These are phyloP conservation scores for Drosophila siamana DNA, from an alignment of 2,888 invertebrate species.

Conservation along the genomic window DNA sequence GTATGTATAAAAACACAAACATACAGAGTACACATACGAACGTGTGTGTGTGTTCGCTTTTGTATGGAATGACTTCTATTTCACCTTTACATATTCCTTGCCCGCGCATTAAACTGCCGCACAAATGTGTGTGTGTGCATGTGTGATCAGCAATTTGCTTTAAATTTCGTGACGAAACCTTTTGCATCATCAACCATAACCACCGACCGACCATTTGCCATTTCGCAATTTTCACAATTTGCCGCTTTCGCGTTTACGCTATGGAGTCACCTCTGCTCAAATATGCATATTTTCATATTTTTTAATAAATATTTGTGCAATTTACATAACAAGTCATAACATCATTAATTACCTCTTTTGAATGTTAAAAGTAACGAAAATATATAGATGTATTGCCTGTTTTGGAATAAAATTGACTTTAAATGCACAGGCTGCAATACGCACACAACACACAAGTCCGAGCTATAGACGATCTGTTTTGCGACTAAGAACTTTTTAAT, in stretches of 20 bases:
- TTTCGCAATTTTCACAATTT: conserved; percentile 14
- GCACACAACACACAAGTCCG: conserved; percentile 37
- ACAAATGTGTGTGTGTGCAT: conserved; percentile 21
- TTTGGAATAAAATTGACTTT: conserved; percentile 64
- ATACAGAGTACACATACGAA: not conserved
- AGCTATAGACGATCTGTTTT: conserved; percentile 56
- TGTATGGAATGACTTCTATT: conserved; percentile 74
- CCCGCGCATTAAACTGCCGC: conserved; percentile 40
- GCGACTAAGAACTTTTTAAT: conserved; percentile 47
- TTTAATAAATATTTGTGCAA: not conserved
- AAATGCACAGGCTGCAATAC: conserved; percentile 70
- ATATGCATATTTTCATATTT: not conserved
- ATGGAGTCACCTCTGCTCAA: conserved; percentile 6
- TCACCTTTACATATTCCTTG: conserved; percentile 74
- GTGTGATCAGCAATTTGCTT: conserved; percentile 28
- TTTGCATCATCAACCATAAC: conserved; percentile 59
- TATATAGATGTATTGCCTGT: conserved; percentile 58
- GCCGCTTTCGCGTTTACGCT: conserved; percentile 2
- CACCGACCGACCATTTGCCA: conserved; percentile 6
- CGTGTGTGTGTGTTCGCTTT: conserved; percentile 30
- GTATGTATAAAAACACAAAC: not conserved
- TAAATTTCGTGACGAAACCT: conserved; percentile 44
- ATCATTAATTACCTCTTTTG: conserved; percentile 46
- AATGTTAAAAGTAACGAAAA: conserved; percentile 22
- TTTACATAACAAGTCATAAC: conserved; percentile 8